Conservation (phyloP, 2,888 invertebrate genomes). For the Argyresthia goedartella region DNA sequence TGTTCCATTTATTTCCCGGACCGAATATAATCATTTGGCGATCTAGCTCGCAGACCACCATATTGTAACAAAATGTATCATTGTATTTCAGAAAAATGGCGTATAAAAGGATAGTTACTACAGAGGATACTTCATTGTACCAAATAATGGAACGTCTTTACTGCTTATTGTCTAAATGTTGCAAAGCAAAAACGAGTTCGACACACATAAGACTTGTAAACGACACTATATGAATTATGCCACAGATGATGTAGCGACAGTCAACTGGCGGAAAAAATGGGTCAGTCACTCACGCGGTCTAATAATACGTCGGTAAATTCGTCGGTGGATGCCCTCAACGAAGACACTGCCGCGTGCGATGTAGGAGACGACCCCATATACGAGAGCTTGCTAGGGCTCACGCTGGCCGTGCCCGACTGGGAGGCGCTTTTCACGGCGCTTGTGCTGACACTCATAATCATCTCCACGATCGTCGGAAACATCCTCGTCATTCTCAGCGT, state of each 20-base stretch:
- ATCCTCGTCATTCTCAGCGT: constrained; percentile 94
- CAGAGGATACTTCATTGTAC: constrained; percentile 23
- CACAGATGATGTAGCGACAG: constrained; percentile 31
- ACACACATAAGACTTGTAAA: constrained; percentile 19
- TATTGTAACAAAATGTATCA: background rate
- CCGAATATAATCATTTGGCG: background rate
- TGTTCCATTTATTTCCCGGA: background rate
- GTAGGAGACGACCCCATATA: constrained; percentile 64
- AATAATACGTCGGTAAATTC: constrained; percentile 44
- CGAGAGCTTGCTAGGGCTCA: constrained; percentile 78
- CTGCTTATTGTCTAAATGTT: constrained; percentile 21
- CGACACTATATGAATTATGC: constrained; percentile 32
- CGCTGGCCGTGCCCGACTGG: constrained; percentile 85
- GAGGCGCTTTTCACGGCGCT: constrained; percentile 86
- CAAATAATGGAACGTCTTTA: constrained; percentile 26
- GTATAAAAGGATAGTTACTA: constrained; percentile 29
- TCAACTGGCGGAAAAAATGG: constrained; percentile 27
- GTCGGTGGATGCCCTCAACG: constrained; percentile 29
- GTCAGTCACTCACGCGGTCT: constrained; percentile 44
- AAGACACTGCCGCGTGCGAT: constrained; percentile 51
- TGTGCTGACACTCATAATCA: constrained; percentile 85
- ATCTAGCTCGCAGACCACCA: background rate
- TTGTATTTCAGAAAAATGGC: constrained; percentile 49
- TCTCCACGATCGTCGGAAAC: constrained; percentile 92
- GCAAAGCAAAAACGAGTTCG: constrained; percentile 20